A percentile compares a stretch with the other conserved stretches of the same genome.
Evolutionary conservation across 2,113 vertebrate species (phyloP).

Genomic region (Euleptes europaea): DNA sequence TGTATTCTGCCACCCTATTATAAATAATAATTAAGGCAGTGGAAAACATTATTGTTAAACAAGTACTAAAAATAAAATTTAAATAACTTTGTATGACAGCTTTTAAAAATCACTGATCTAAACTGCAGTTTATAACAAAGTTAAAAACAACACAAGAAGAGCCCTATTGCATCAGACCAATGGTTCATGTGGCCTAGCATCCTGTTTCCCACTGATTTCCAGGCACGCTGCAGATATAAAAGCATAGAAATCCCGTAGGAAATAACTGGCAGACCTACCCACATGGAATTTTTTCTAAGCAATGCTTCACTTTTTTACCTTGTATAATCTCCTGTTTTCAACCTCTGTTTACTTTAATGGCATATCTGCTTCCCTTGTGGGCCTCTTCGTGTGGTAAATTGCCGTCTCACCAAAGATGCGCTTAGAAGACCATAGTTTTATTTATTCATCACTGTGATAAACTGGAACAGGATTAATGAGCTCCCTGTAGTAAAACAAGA

Average conservation of each 20-base stretch:
- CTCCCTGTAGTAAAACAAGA: constrained; percentile 31
- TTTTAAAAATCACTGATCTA: too few species aligned
- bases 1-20: too few species aligned
- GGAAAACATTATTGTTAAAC: too few species aligned
- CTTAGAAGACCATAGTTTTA: constrained; percentile 11
- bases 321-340: background rate
- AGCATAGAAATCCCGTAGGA: background rate
- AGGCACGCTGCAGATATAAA: background rate
- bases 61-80: too few species aligned
- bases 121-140: too few species aligned
- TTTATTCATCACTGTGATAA: constrained; percentile 29
- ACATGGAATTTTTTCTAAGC: background rate
- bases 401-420: background rate
- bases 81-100: too few species aligned
- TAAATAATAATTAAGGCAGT: too few species aligned
- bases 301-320: background rate
- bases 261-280: background rate
- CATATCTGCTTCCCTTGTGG: background rate
- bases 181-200: too few species aligned
- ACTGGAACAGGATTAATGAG: constrained; percentile 27
- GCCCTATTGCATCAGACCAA: too few species aligned
- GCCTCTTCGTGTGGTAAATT: constrained; percentile 1
- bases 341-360: background rate
- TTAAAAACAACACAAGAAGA: too few species aligned
- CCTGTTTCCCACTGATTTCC: background rate